Conservation (phyloP, 2,888 invertebrate species). For the Mantis religiosa region DNA sequence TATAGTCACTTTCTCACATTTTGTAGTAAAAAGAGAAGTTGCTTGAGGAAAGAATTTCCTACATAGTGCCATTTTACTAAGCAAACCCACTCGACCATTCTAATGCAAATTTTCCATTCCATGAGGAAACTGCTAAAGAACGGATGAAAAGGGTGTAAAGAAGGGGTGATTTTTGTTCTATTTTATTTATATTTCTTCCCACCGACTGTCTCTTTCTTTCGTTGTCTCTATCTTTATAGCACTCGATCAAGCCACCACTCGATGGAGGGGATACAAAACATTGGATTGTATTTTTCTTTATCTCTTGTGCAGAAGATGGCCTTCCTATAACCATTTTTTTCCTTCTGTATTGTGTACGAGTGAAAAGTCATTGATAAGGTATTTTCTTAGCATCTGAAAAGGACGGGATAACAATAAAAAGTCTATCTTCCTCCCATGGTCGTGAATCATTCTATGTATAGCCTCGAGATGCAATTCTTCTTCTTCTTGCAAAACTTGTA, state of each 20-base stretch:
- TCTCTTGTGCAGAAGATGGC: neutral
- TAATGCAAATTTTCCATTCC: neutral
- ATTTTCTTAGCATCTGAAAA: slow-evolving; percentile 6
- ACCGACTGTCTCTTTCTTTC: neutral
- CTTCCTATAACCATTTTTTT: neutral
- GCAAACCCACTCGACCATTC: neutral
- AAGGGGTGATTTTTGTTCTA: neutral
- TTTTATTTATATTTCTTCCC: neutral
- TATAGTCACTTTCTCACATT: neutral
- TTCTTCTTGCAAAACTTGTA: neutral
- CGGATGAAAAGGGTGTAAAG: neutral
- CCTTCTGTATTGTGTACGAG: neutral
- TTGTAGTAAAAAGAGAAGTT: neutral
- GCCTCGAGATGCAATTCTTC: neutral
- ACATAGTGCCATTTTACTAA: neutral
- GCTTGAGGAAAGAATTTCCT: neutral
- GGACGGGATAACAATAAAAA: neutral
- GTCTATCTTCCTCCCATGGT: neutral
- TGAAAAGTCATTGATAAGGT: slow-evolving; percentile 8
- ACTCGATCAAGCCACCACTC: neutral
- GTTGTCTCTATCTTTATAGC: neutral
- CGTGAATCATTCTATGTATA: neutral
- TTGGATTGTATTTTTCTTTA: neutral
- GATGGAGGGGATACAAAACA: neutral
- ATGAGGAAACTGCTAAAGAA: neutral